A percentile compares a stretch with the other conserved stretches of the same genome.
Conservation (phyloP, 2,888 invertebrate species). For the Nezara viridula region DNA sequence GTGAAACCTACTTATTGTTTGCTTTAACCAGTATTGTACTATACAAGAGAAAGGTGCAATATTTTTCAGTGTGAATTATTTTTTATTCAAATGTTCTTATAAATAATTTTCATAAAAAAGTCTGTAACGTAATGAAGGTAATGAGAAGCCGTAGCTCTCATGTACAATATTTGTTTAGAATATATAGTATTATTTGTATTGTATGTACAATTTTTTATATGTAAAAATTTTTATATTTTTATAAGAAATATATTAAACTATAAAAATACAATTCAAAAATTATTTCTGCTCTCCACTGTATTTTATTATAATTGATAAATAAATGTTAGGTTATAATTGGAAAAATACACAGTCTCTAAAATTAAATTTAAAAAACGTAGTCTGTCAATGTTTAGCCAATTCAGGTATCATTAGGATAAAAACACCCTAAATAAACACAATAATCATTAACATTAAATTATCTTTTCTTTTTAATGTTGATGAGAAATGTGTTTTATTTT, state of each 20-base stretch:
- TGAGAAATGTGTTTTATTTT: too few relatives aligned
- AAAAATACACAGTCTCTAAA: too few relatives aligned
- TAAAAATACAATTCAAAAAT: neutral
- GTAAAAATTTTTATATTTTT: neutral
- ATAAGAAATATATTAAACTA: constrained; percentile 3
- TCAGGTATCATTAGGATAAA: too few relatives aligned
- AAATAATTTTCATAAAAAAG: neutral
- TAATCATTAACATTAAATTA: too few relatives aligned
- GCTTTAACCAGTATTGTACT: neutral
- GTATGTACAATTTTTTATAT: too few relatives aligned
- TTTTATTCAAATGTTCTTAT: neutral
- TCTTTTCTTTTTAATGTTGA: too few relatives aligned
- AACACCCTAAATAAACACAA: too few relatives aligned
- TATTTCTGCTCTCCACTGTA: neutral
- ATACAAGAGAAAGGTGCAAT: neutral
- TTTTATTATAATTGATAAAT: neutral
- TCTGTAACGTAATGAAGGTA: neutral
- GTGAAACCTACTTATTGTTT: neutral
- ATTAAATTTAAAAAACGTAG: too few relatives aligned
- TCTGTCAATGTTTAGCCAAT: too few relatives aligned
- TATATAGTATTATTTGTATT: neutral
- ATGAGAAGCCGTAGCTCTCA: neutral
- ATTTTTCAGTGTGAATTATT: neutral
- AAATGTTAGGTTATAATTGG: too few relatives aligned
- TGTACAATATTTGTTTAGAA: neutral